Evolutionary conservation across 2,888 invertebrate genomes (phyloP), one percentile per base, ranked within the genome.

Genomic region (Galeruca laticollis): DNA sequence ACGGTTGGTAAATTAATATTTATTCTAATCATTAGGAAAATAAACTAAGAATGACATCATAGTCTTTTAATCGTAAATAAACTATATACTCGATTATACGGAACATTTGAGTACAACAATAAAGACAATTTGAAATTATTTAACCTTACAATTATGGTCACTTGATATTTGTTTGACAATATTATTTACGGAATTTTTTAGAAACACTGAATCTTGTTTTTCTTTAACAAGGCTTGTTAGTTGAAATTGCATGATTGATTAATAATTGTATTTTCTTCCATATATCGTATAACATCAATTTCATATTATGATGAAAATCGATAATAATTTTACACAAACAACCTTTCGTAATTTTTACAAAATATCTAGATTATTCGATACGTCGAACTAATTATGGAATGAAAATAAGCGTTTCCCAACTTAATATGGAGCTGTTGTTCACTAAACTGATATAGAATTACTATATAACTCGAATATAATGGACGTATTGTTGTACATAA

Each of bases 401-500:
- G 56, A 57, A 57, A 57, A 57, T 57, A 57, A 15, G 35, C 20
- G 52, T 47, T 20, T 62, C n/a, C 35, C 13, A 52, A 62, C 21
- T 52, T n/a, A 13, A 47, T 43, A 31, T n/a, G 26, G 21, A 47
- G 21, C 47, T 10, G 21, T 31, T 60, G 43, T 60, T 43, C 47
- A 47, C 31, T 35, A 18, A 63, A 54, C 31, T 43, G 54, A 56
- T 56, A 54, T 56, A 54, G 43, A 47, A 47, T 63, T 56, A 40
- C 21, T 21, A 43, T 54, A 63, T 15, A 33, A 43, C 18, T 52
- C 15, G 49, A 35, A 64, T 21, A 51, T 52, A 59, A 59, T 60
- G 21, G 40, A 64, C 43, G 60, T 60, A 54, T 69, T 59, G 65
- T 59, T 49, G 21, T 26, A 51, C 15, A 47, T 56, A 56, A 61